Evolutionary conservation across 2,888 invertebrate genomes (phyloP), one percentile per base, ranked within the genome.

Genomic region (Scaptomyza parva): DNA sequence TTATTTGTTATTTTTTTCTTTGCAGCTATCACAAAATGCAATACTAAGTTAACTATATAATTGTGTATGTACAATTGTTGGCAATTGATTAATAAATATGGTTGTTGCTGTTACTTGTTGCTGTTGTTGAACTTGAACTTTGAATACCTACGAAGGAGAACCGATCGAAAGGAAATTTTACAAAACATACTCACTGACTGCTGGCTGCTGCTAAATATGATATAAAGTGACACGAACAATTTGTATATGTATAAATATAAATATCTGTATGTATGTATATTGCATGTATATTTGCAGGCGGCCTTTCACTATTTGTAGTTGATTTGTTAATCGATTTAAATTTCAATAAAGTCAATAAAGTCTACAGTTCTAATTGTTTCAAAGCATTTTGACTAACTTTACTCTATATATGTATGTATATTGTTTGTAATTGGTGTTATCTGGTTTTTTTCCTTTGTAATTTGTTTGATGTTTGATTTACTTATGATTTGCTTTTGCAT

Each of bases 1-100:
- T n/a, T n/a, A n/a, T n/a, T 37, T 17, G n/a, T n/a, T 30, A 12
- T 30, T 30, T 12, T 11, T 30, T 30, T 43, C 14, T 0, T 28
- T 68, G 35, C 47, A 75, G 26, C 67, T 75, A 75, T 75, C 75
- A 75, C 75, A 76, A 71, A 75, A 72, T 68, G 44, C 76, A 75
- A 72, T 75, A 71, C 76, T 68, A 72, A 63, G 30, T 69, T 57
- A 57, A 70, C 60, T 70, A 74, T 67, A 45, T 58, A 67, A 55
- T 33, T n/a, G n/a, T n/a, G 20, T 70, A 70, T 74, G 64, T 83
- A 83, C 65, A 71, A 44, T 39, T 64, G 48, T 18, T 64, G 53
- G 55, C 62, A 69, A 55, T 61, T 17, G 2, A 6, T 17, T 30
- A 48, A 14, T 28, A 9, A 28, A 28, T 35, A 2, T 35, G 14